Percentiles rank a stretch among this genome's conserved stretches.
Evolutionary conservation across 2,113 vertebrate genomes (phyloP).

Genomic region (Periophthalmus modestus): DNA sequence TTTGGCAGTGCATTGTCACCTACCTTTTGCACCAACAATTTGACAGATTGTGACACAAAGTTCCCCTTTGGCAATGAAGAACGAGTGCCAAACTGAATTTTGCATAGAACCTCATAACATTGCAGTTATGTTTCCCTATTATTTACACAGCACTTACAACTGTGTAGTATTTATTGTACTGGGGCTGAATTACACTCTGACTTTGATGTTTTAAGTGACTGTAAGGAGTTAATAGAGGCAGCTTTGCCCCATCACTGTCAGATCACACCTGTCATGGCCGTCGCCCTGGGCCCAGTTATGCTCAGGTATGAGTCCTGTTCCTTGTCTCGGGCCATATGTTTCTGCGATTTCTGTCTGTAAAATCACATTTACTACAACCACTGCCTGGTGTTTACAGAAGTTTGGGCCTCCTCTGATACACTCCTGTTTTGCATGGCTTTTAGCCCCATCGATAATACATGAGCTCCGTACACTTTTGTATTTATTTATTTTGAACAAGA

Average conservation of each 20-base stretch:
- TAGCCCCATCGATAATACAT: conserved; percentile 84
- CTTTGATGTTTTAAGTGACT: conserved; percentile 74
- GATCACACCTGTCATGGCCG: conserved; percentile 80
- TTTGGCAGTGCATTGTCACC: too few relatives aligned
- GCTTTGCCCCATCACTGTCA: conserved; percentile 76
- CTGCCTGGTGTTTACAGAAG: conserved; percentile 86
- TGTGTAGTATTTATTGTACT: background rate
- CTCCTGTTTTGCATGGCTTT: conserved; percentile 81
- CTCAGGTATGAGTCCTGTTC: conserved; percentile 81
- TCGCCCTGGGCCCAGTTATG: conserved; percentile 73
- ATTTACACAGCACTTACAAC: background rate
- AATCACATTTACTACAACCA: conserved; percentile 83
- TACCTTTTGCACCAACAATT: background rate
- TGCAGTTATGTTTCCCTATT: background rate
- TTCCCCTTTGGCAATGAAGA: too few relatives aligned
- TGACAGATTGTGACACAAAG: background rate
- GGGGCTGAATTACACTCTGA: background rate
- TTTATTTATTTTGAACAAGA: conserved; percentile 60
- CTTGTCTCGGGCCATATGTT: conserved; percentile 88
- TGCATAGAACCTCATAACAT: background rate
- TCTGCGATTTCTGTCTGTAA: conserved; percentile 88
- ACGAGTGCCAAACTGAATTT: too few relatives aligned
- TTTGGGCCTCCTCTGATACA: conserved; percentile 81
- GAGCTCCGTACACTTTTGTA: conserved; percentile 74
- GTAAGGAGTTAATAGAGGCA: conserved; percentile 75